Evolutionary conservation across 2,888 invertebrate species (phyloP).

Genomic region (Dastarcus helophoroides): DNA sequence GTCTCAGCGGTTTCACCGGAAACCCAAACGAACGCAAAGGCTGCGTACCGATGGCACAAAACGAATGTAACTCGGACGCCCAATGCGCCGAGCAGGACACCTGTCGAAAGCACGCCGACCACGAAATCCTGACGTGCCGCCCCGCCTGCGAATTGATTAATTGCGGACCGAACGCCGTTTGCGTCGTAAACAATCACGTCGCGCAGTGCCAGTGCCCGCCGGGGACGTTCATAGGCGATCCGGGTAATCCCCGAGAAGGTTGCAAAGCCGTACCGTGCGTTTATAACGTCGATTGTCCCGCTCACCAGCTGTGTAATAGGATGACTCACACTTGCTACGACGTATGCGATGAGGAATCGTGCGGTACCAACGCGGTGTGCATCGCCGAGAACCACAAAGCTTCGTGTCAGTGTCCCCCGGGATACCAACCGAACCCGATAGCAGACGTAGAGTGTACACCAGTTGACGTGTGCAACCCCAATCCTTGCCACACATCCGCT

Average conservation of each 20-base stretch:
- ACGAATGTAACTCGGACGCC: slow-evolving; percentile 66
- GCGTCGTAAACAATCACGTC: slow-evolving; percentile 80
- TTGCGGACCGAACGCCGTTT: slow-evolving; percentile 80
- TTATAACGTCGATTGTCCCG: slow-evolving; percentile 73
- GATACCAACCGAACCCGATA: slow-evolving; percentile 67
- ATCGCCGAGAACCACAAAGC: slow-evolving; percentile 74
- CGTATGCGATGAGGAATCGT: slow-evolving; percentile 70
- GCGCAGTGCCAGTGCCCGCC: slow-evolving; percentile 84
- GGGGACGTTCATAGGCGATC: slow-evolving; percentile 77
- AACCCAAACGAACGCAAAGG: slow-evolving; percentile 85
- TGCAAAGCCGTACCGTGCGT: slow-evolving; percentile 75
- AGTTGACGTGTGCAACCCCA: slow-evolving; percentile 60
- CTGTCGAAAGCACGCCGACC: slow-evolving; percentile 50
- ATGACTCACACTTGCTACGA: slow-evolving; percentile 71
- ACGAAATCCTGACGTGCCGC: slow-evolving; percentile 53
- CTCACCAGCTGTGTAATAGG: slow-evolving; percentile 69
- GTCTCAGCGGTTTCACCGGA: slow-evolving; percentile 70
- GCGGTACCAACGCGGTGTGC: slow-evolving; percentile 80
- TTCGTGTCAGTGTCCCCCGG: slow-evolving; percentile 73
- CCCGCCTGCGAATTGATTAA: slow-evolving; percentile 65
- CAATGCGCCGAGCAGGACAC: slow-evolving; percentile 76
- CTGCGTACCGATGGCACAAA: slow-evolving; percentile 60
- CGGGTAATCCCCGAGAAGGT: slow-evolving; percentile 61
- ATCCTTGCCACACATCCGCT: slow-evolving; percentile 72
- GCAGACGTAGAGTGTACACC: slow-evolving; percentile 72